Base-by-base conservation (phyloP, 2,113 vertebrate species). In the Chrysemys picta region DNA sequence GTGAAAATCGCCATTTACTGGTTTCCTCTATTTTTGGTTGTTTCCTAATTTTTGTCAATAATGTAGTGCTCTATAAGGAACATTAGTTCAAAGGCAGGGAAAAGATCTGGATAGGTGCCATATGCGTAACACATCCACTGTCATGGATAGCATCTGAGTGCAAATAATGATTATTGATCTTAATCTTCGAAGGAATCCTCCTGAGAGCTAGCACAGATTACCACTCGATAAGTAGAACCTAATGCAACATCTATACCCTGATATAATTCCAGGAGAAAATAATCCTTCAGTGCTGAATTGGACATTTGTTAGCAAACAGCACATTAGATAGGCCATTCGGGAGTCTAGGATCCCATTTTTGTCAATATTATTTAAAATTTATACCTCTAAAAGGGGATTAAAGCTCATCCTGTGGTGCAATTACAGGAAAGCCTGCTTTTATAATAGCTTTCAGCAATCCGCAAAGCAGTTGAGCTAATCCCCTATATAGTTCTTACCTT, bases 401-500 rank as follows among this genome's bases (percentile, higher is more conserved):
- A 69, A 49, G 25, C 5, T 85, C 54, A 47, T 88, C 72, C 83
- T 1, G 0, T 75, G 56, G 85, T 38, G n/a, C 24, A 82, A 84
- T 47, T 89, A 80, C 69, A 90, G 79, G 76, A 62, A 85, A 90
- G n/a, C 81, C 80, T 93, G 35, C 82, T 93, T 94, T 89, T 11
- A 89, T 56, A 72, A 35, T n/a, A 72, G 19, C 80, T 57, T 81
- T 25, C 42, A 86, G 80, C 9, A 85, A 54, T 47, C 84, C 49
- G 72, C 52, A 93, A 57, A 89, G 90, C 29, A 42, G 53, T 14
- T 52, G 82, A 87, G 2, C 42, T 87, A 93, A 78, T 88, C 14
- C 52, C 45, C 84, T 90, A 76, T 45, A 81, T 85, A 86, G 62
- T 88, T 91, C 98, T 98, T 97, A 99, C 99, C 99, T 99, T 98